These are phyloP conservation scores for Actias luna DNA, from an alignment of 2,888 invertebrate genomes.

Conservation along the genomic window DNA sequence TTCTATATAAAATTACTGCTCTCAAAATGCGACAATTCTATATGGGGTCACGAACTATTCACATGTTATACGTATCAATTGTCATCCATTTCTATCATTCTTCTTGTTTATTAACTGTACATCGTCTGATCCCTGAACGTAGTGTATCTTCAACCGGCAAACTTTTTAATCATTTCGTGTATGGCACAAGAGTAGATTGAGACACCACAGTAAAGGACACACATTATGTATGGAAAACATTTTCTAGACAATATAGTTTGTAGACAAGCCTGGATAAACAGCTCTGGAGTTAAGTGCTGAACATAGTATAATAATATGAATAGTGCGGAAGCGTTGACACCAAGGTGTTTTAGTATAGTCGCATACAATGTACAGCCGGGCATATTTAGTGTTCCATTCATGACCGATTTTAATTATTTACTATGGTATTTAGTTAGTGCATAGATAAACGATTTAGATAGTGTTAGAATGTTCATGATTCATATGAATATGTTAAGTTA, in stretches of 20 bases:
- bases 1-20: too few relatives aligned
- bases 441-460: slow-evolving; percentile 54
- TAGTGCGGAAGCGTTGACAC: slow-evolving; percentile 53
- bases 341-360: slow-evolving; percentile 33
- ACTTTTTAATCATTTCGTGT: too few relatives aligned
- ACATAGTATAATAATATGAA: slow-evolving; percentile 37
- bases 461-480: slow-evolving; percentile 27
- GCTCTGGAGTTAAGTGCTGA: slow-evolving; percentile 22
- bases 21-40: too few relatives aligned
- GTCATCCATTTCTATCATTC: too few relatives aligned
- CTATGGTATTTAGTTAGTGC: slow-evolving; percentile 34
- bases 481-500: not conserved
- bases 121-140: too few relatives aligned
- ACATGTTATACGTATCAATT: too few relatives aligned
- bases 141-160: too few relatives aligned
- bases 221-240: not conserved
- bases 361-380: slow-evolving; percentile 42
- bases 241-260: slow-evolving; percentile 1
- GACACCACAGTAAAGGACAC: not conserved
- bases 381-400: slow-evolving; percentile 64
- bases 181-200: too few relatives aligned
- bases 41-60: too few relatives aligned
- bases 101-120: too few relatives aligned
- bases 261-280: not conserved
- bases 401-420: slow-evolving; percentile 60